Evolutionary conservation across 2,888 invertebrate genomes (phyloP), one percentile per base, ranked within the genome.

Genomic region (Pelosia muscerda): DNA sequence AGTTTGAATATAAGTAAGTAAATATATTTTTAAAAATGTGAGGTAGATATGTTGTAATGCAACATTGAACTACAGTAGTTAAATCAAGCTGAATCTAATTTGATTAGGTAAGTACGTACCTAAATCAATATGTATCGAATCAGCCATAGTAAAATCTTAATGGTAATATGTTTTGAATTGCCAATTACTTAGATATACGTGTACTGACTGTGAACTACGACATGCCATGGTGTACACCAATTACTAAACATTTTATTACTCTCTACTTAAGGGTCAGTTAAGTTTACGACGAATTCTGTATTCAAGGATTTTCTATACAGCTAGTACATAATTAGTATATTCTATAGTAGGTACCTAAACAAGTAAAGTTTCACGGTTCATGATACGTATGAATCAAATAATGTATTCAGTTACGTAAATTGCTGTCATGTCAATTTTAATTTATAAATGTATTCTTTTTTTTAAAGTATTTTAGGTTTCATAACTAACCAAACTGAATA

Each of bases 21-120:
- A 0, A 19, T n/a, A n/a, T n/a, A n/a, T n/a, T n/a, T n/a, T n/a
- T n/a, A n/a, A n/a, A n/a, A n/a, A n/a, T n/a, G 9, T n/a, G n/a
- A 9, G 6, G n/a, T 49, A 9, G 6, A 9, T 49, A 49, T 49
- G n/a, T 49, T 9, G 49, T 42, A 19, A 42, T 19, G 19, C 42
- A 42, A 42, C 26, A 78, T 77, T 78, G 74, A 78, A 78, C 76
- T 71, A 74, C 78, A 78, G 76, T 69, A 68, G 53, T 71, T 74
- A 78, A 78, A 78, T 75, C 67, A 71, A 59, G 71, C 76, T 73
- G 73, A 73, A 65, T 67, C 69, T 74, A 68, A 78, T 75, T 78
- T 67, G 65, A 78, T 78, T 53, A 49, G 49, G 49, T 49, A 53
- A 31, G 19, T 10, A 53, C 34, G n/a, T n/a, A n/a, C n/a, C n/a